Evolutionary conservation across 2,797 vertebrate genomes (phyloP), one percentile per base, ranked within the genome.

Genomic region (Labeo calbasu): DNA sequence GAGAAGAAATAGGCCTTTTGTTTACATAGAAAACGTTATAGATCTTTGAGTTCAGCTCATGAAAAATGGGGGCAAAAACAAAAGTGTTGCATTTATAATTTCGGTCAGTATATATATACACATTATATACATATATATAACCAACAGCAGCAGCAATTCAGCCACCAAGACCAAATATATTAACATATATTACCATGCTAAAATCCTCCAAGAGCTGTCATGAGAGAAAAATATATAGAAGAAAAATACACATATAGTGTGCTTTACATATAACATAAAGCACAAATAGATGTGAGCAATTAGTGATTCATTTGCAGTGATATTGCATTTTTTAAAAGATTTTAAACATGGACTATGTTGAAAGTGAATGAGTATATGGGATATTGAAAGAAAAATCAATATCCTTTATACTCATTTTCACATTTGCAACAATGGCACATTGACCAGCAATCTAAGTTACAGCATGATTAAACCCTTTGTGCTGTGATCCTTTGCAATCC

Each of bases 401-500:
- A 75, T 51, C 3, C 21, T 65, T 73, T 19, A 28, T 7, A 25
- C 55, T 68, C n/a, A 19, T 65, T 83, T 43, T 11, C 17, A 15
- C 10, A 12, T 75, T 61, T 82, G 10, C 15, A 75, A 48, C 28
- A 66, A 25, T 46, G 48, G 19, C n/a, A 14, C 36, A 15, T 19
- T 14, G 15, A 66, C 51, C n/a, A 53, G 28, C 28, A 25, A 25
- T 83, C 59, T 66, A 21, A 48, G 66, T 81, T 28, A 57, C 48
- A 55, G 36, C 17, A 3, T 50, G 50, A 69, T 77, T 55, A 57
- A 57, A 69, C 63, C 19, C 11, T 84, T n/a, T 71, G 36, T 68
- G 61, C 51, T 63, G 75, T 66, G 84, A 79, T 82, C 40, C 7
- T 65, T 86, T 59, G 63, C 48, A 7, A 76, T 83, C 53, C 17